Base-by-base conservation (phyloP, 1,140 invertebrate species). In the Latrodectus geometricus region DNA sequence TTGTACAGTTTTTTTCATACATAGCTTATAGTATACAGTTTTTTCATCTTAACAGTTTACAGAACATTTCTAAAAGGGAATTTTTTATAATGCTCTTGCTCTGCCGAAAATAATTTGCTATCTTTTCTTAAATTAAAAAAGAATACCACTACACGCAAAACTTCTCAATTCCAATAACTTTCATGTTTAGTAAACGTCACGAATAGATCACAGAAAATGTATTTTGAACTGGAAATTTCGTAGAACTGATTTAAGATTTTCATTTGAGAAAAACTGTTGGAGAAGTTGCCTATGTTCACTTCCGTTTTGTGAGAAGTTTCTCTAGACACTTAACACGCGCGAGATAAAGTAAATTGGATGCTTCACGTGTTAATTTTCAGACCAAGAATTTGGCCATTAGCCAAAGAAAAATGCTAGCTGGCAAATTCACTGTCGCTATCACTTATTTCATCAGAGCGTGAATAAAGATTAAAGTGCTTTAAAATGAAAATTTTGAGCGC, bases 311-410 rank as follows among this genome's bases (percentile, higher is more conserved):
- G 65, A 48, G 21, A 48, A n/a, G 23, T 76, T 76, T 76, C 9
- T 8, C 35, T 9, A 78, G 56, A 21, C 61, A 78, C 65, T 66
- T 66, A 78, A 54, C 61, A 66, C 76, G 35, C 76, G 35, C 61
- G 8, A 68, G 76, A 78, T 78, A 48, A 56, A 21, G 61, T 68
- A 52, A 54, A 80, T 61, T 52, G 78, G 49, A 80, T 66, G 49
- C 49, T 61, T 56, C 52, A 76, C 54, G 20, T 14, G 74, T 70
- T 80, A 80, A 80, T 80, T 48, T 69, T 20, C 65, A 68, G 49
- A 80, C 9, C 68, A 68, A 80, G 68, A 66, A 70, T 80, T 70
- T 80, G 68, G 78, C 78, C 21, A 70, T 80, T 80, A 80, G 66
- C 66, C 78, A 80, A 80, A 80, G n/a, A 15, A 56, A 65, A 76